A percentile compares a stretch with the other conserved stretches of the same genome.
Conservation (phyloP, 2,888 invertebrate species). For the Selenia dentaria region DNA sequence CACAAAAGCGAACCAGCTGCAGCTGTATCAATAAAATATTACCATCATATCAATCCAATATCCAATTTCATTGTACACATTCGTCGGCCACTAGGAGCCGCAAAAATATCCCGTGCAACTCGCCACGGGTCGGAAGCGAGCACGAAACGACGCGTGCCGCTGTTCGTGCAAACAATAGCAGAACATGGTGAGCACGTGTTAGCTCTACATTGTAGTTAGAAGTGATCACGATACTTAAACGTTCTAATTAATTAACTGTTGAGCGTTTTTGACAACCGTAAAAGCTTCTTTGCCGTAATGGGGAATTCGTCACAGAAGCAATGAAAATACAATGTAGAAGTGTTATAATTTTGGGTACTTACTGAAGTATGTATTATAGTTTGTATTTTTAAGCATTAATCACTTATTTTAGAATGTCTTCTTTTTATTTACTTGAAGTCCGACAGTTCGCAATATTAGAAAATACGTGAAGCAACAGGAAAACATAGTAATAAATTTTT, state of each 20-base stretch:
- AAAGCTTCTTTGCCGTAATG: background rate
- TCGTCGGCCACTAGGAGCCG: slow-evolving; percentile 11
- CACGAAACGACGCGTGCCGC: slow-evolving; percentile 16
- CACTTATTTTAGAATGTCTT: too few relatives aligned
- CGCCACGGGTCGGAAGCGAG: slow-evolving; percentile 51
- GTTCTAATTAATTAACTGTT: slow-evolving; percentile 6
- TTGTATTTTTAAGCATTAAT: too few relatives aligned
- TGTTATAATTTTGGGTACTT: too few relatives aligned
- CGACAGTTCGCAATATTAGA: too few relatives aligned
- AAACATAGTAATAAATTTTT: too few relatives aligned
- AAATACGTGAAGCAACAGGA: too few relatives aligned
- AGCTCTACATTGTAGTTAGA: background rate
- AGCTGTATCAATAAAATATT: slow-evolving; percentile 9
- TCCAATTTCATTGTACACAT: slow-evolving; percentile 13
- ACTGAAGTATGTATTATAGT: too few relatives aligned
- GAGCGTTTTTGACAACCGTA: slow-evolving; percentile 9
- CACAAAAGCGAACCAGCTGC: slow-evolving; percentile 5
- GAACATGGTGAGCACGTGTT: slow-evolving; percentile 3
- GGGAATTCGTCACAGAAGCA: too few relatives aligned
- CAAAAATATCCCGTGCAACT: slow-evolving; percentile 38
- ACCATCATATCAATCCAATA: slow-evolving; percentile 12
- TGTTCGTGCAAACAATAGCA: slow-evolving; percentile 20
- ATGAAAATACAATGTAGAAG: too few relatives aligned
- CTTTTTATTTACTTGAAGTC: too few relatives aligned
- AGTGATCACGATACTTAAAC: slow-evolving; percentile 6